Conservation (phyloP, 2,888 invertebrate species). For the Parnassius smintheus region DNA sequence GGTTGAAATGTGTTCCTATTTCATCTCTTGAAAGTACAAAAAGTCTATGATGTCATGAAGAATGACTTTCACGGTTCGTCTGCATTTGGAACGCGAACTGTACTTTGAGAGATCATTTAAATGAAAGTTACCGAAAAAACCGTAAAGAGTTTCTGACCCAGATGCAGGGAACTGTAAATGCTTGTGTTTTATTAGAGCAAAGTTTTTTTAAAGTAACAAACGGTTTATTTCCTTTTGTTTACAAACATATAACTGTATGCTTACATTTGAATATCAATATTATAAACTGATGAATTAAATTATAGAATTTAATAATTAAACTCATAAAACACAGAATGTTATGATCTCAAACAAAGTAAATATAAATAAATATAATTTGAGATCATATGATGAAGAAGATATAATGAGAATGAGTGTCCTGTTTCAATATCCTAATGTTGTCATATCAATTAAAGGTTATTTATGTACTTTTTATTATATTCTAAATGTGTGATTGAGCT, state of each 20-base stretch:
- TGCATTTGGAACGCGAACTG: constrained; percentile 76
- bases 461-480: too few species aligned
- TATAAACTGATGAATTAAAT: background rate
- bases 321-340: too few species aligned
- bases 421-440: too few species aligned
- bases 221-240: constrained; percentile 34
- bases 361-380: too few species aligned
- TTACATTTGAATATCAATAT: constrained; percentile 1
- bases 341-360: too few species aligned
- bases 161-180: constrained; percentile 23
- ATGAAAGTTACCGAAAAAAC: constrained; percentile 71
- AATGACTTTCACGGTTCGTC: constrained; percentile 80
- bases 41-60: constrained; percentile 74
- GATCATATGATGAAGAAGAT: too few species aligned
- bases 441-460: too few species aligned
- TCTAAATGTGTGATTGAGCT: too few species aligned
- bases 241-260: constrained; percentile 33
- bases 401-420: too few species aligned
- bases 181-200: constrained; percentile 23
- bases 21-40: constrained; percentile 67
- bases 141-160: constrained; percentile 56
- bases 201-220: constrained; percentile 12
- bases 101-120: constrained; percentile 63
- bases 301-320: too few species aligned
- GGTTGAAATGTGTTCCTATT: constrained; percentile 29